Conservation (phyloP, 2,888 invertebrate species). For the Cosmia trapezina region DNA sequence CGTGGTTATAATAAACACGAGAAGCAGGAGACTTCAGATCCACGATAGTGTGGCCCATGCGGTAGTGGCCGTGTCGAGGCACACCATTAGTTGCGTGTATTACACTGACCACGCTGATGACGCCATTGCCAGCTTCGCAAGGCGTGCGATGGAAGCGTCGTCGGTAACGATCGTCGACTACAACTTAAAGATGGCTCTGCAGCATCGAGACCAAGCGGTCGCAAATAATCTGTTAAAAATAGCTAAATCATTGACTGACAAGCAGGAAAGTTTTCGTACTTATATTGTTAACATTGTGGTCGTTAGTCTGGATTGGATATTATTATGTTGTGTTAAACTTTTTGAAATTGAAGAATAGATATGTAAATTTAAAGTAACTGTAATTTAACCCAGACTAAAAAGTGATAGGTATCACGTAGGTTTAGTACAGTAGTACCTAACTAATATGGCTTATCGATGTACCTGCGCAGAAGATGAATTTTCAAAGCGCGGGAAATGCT, state of each 20-base stretch:
- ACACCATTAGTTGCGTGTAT: constrained; percentile 39
- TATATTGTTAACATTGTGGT: background rate
- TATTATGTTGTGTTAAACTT: background rate
- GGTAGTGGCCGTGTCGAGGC: constrained; percentile 50
- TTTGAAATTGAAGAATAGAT: background rate
- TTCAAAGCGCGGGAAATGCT: too few relatives aligned
- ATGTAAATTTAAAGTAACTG: background rate
- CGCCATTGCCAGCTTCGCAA: constrained; percentile 29
- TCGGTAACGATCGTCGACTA: constrained; percentile 18
- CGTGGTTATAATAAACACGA: constrained; percentile 44
- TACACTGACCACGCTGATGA: constrained; percentile 34
- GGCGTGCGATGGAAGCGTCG: constrained; percentile 16
- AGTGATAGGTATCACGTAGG: background rate
- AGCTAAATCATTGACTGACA: background rate
- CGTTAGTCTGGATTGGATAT: background rate
- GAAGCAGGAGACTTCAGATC: background rate
- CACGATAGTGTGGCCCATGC: constrained; percentile 50
- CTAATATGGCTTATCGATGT: too few relatives aligned
- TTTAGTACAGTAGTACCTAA: too few relatives aligned
- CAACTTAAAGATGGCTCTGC: constrained; percentile 32
- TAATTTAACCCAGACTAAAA: background rate
- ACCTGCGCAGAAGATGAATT: too few relatives aligned
- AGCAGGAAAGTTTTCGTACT: too few relatives aligned
- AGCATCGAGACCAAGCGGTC: constrained; percentile 6
- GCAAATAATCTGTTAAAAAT: background rate